Percentiles rank a stretch among this genome's conserved stretches.
Conservation (phyloP, 1,140 invertebrate species). For the Bombyx mandarina region DNA sequence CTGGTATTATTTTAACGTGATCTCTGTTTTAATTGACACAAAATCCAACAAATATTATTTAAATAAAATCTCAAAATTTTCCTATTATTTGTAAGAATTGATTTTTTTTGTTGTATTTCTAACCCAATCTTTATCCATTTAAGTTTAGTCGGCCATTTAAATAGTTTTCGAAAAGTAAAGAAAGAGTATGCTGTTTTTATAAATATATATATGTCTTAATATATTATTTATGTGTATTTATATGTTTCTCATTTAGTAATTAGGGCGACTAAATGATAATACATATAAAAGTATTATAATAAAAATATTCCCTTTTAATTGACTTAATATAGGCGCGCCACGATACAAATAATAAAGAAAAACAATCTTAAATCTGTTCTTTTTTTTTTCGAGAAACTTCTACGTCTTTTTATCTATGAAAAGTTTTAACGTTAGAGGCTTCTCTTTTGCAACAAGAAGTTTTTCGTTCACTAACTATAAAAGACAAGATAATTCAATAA, state of each 20-base stretch:
- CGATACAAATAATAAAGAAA: constrained; percentile 25
- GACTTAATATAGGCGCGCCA: constrained; percentile 23
- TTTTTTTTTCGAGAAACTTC: constrained; percentile 21
- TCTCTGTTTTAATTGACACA: too few relatives aligned
- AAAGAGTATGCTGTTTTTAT: too few relatives aligned
- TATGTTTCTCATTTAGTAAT: constrained; percentile 67
- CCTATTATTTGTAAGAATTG: too few relatives aligned
- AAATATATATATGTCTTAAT: neutral
- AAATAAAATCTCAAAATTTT: too few relatives aligned
- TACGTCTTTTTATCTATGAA: constrained; percentile 41
- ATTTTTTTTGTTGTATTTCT: too few relatives aligned
- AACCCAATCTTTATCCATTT: too few relatives aligned
- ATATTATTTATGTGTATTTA: constrained; percentile 22
- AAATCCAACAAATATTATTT: too few relatives aligned
- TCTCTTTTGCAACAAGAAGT: constrained; percentile 4
- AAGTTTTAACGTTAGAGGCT: constrained; percentile 30
- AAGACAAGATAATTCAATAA: too few relatives aligned
- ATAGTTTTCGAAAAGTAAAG: too few relatives aligned
- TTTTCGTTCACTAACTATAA: neutral
- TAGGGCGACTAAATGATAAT: constrained; percentile 69
- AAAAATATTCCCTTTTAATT: constrained; percentile 50
- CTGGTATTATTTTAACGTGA: too few relatives aligned
- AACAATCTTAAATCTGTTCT: constrained; percentile 20
- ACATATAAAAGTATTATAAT: constrained; percentile 55
- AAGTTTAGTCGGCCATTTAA: too few relatives aligned